Evolutionary conservation across 2,797 vertebrate species (phyloP).

Genomic region (Brotula barbata): DNA sequence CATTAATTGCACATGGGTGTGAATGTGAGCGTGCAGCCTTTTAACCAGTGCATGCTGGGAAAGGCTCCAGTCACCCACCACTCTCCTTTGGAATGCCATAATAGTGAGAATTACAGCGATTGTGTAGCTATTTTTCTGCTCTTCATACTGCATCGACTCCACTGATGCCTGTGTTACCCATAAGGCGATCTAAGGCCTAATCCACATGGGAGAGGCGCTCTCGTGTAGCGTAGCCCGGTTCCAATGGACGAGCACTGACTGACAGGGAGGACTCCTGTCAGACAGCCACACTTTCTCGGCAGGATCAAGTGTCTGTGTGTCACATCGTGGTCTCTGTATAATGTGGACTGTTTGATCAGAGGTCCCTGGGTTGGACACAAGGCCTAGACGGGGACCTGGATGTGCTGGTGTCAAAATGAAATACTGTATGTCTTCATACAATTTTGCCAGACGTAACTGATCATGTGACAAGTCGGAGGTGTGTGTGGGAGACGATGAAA

Average conservation of each 20-base stretch:
- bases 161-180: slow-evolving; percentile 19
- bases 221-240: slow-evolving; percentile 43
- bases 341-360: slow-evolving; percentile 47
- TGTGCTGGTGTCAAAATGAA: slow-evolving; percentile 12
- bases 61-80: too few relatives aligned
- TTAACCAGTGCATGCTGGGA: too few relatives aligned
- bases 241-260: slow-evolving; percentile 51
- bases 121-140: not conserved
- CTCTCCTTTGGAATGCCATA: too few relatives aligned
- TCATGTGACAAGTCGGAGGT: not conserved
- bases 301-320: slow-evolving; percentile 63
- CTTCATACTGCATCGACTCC: not conserved
- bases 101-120: too few relatives aligned
- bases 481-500: too few relatives aligned
- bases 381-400: slow-evolving; percentile 41
- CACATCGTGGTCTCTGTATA: slow-evolving; percentile 52
- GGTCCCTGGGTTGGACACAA: slow-evolving; percentile 18
- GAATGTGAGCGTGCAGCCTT: not conserved
- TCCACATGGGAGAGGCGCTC: slow-evolving; percentile 23
- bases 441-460: too few relatives aligned
- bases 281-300: slow-evolving; percentile 43
- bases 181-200: slow-evolving; percentile 23
- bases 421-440: too few relatives aligned
- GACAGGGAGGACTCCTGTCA: slow-evolving; percentile 60
- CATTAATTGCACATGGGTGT: not conserved